These are phyloP conservation scores for Dicycla oo DNA, from an alignment of 2,888 invertebrate genomes.

Conservation along the genomic window DNA sequence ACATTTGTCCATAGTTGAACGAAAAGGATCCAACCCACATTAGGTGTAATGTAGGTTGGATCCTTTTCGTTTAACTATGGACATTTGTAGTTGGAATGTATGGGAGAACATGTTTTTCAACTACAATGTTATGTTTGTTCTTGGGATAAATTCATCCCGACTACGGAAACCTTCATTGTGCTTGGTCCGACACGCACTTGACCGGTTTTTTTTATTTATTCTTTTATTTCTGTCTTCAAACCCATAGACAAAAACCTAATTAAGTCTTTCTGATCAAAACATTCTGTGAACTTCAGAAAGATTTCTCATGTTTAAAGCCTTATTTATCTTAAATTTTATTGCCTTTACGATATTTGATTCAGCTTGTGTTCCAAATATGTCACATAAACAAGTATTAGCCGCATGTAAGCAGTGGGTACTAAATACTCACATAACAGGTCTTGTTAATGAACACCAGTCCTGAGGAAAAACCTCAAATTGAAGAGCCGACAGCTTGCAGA, in stretches of 20 bases:
- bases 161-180: no score
- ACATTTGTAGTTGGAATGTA: no score
- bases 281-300: not conserved
- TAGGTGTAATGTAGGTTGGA: no score
- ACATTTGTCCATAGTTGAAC: no score
- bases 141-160: no score
- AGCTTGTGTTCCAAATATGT: not conserved
- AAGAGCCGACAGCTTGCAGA: slow-evolving; percentile 21
- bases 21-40: no score
- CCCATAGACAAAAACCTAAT: not conserved
- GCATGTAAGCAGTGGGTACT: not conserved
- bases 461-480: slow-evolving; percentile 23
- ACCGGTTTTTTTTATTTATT: no score
- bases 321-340: not conserved
- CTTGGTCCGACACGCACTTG: no score
- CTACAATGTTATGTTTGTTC: no score
- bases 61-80: no score
- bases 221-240: not conserved
- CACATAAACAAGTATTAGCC: not conserved
- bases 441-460: slow-evolving; percentile 29
- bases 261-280: no score
- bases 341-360: not conserved
- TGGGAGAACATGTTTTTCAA: no score
- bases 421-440: slow-evolving; percentile 26
- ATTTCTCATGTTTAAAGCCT: not conserved